A percentile compares a stretch with the other conserved stretches of the same genome.
Conservation (phyloP, 2,113 vertebrate genomes). For the Numida meleagris region DNA sequence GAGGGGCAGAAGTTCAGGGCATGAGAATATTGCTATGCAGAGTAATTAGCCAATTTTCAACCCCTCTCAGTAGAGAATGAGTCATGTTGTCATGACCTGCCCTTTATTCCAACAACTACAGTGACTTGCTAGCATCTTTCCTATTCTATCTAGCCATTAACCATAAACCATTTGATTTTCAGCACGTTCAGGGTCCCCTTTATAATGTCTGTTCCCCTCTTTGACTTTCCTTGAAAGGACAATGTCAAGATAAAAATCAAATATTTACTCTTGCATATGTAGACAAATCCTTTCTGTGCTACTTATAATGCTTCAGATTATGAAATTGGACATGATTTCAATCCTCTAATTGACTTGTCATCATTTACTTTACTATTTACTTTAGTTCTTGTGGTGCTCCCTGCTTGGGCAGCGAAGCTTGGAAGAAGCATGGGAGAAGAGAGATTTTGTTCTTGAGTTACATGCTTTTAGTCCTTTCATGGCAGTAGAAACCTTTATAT, state of each 20-base stretch:
- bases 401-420: not conserved
- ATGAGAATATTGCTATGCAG: not conserved
- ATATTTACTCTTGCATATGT: constrained; percentile 35
- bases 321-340: constrained; percentile 21
- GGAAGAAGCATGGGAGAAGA: not conserved
- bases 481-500: not conserved
- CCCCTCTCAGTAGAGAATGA: not conserved
- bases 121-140: not conserved
- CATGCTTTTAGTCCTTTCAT: not conserved
- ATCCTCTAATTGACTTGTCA: constrained; percentile 41
- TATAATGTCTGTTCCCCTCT: not conserved
- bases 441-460: not conserved
- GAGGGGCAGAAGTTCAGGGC: not conserved
- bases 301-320: constrained; percentile 36
- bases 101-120: not conserved
- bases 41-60: not conserved
- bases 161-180: not conserved
- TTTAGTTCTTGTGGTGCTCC: not conserved
- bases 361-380: constrained; percentile 31
- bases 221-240: constrained; percentile 62
- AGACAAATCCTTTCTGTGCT: constrained; percentile 54
- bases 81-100: not conserved
- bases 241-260: constrained; percentile 67
- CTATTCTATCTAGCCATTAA: not conserved
- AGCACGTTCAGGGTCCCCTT: not conserved